Evolutionary conservation across 64 coral and sea anemone genomes (phyloP).

Genomic region (Stichodactyla mertensii): DNA sequence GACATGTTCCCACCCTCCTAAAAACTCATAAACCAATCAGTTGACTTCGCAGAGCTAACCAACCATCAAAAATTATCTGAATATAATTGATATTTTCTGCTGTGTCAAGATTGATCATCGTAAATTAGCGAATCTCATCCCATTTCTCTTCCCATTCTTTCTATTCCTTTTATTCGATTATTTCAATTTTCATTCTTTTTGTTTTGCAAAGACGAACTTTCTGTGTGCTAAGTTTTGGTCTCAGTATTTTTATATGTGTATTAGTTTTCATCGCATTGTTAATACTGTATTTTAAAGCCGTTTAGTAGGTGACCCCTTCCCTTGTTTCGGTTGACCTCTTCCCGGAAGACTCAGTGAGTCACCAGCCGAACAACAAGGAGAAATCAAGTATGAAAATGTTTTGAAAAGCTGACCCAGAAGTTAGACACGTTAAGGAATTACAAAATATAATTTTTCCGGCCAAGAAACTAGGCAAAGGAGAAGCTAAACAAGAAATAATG

Average conservation of each 20-base stretch:
- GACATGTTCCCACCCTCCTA: not conserved
- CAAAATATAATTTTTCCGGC: not conserved
- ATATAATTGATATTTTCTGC: not conserved
- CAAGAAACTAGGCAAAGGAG: not conserved
- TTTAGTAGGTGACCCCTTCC: not conserved
- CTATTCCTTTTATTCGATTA: not conserved
- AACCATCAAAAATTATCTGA: not conserved
- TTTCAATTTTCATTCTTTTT: not conserved
- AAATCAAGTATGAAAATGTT: not conserved
- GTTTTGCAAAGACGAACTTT: not conserved
- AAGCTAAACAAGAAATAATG: not conserved
- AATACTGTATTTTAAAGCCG: not conserved
- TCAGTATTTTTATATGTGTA: not conserved
- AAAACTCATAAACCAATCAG: conserved; percentile 15
- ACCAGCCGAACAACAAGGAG: not conserved
- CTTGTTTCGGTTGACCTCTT: not conserved
- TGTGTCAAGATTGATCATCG: not conserved
- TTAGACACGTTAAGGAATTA: not conserved
- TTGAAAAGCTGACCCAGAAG: not conserved
- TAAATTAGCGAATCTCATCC: not conserved
- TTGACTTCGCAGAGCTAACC: not conserved
- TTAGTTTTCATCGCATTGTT: not conserved
- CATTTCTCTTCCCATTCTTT: not conserved
- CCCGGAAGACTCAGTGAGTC: not conserved
- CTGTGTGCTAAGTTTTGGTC: not conserved